Base-by-base conservation (phyloP, 2,113 vertebrate genomes). In the Perccottus glenii region DNA sequence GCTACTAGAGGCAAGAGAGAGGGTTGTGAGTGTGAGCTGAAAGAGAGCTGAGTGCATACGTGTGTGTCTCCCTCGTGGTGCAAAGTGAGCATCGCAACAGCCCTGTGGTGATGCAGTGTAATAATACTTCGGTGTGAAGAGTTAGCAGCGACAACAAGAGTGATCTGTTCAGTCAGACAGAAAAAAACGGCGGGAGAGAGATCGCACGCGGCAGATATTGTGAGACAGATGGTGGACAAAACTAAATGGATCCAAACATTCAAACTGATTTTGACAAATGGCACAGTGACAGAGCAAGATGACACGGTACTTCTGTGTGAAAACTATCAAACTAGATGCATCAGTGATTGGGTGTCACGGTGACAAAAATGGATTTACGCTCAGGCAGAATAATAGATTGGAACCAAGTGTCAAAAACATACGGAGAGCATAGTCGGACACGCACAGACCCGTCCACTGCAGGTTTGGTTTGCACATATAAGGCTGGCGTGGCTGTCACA, bases 251-350 rank as follows among this genome's bases (percentile, higher is more conserved):
- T 72, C 64, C 74, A 72, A 75, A 72, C 64, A 76, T 63, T 52
- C 70, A 57, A 43, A 58, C 42, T 43, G 65, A 85, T 80, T 80
- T 75, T 77, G 74, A 77, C 69, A 67, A 77, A 78, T 62, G 64
- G 68, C 61, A 72, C 16, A 36, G 50, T 65, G 67, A 70, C 60
- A 60, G 33, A 63, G 45, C 27, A 38, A 59, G 19, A 70, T 60
- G 43, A 60, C 52, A 15, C 1, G n/a, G 11, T 46, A 6, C 44
- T 46, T 46, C 19, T 7, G 35, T 40, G 35, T n/a, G 2, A 5
- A 36, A 1, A 27, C 44, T 9, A 40, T 11, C 10, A 36, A 27
- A 53, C 43, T 19, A 51, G 16, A 70, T 11, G 56, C 52, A 64
- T 56, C 70, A 55, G 61, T 69, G 65, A 64, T 69, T 11, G 35